phyloP scores from a whole-genome alignment of 2,888 invertebrate species.

The Microctonus brassicae region DNA sequence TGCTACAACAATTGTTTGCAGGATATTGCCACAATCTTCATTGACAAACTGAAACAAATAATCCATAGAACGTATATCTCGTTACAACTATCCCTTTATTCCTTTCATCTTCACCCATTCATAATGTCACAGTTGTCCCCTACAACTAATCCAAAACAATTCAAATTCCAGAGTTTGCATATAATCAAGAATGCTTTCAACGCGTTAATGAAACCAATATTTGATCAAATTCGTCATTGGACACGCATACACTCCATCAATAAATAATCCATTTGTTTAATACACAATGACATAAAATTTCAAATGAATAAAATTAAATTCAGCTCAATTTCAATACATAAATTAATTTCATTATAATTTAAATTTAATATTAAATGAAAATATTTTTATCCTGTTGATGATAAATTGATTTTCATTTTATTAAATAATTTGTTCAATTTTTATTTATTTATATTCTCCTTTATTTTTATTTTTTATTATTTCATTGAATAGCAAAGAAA shows the following conservation, averaged over 20 bases:
- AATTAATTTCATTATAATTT: too few species aligned
- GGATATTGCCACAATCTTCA: not conserved
- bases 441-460: not conserved
- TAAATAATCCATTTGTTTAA: too few species aligned
- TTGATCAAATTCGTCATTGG: slow-evolving; percentile 26
- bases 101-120: not conserved
- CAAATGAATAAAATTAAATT: not conserved
- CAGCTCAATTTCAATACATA: too few species aligned
- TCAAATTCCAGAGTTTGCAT: slow-evolving; percentile 24
- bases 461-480: not conserved
- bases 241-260: not conserved
- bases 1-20: not conserved
- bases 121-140: not conserved
- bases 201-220: slow-evolving; percentile 28
- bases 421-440: too few species aligned
- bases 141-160: slow-evolving; percentile 4
- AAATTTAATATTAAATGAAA: too few species aligned
- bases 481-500: not conserved
- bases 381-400: too few species aligned
- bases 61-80: not conserved
- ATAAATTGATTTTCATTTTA: too few species aligned
- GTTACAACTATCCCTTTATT: not conserved
- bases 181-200: slow-evolving; percentile 28
- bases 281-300: not conserved
- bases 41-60: not conserved